Base-by-base conservation (phyloP, 2,888 invertebrate genomes). In the Apamea sordens region DNA sequence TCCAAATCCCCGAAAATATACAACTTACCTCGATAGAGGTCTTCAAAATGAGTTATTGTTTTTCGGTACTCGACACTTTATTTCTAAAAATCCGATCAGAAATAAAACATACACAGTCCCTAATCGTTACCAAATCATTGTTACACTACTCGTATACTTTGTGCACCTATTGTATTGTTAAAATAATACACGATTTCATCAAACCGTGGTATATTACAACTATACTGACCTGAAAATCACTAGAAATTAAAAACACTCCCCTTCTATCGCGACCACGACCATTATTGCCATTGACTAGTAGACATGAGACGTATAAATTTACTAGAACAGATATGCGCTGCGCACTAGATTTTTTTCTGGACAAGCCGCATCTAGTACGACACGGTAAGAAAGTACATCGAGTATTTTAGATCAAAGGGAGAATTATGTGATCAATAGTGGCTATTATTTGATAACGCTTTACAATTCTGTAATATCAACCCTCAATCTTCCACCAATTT, bases 231-330 rank as follows among this genome's bases (percentile, higher is more conserved):
- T 88, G 88, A 81, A 89, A 89, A 88, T 89, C 86, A 90, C 91
- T 88, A 91, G 83, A 91, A 89, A 90, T 88, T 87, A 89, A 88
- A 90, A 91, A 91, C 91, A 91, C 92, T 91, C 89, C 89, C 89
- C 88, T 88, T 86, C 83, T 85, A 80, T 73, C 84, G 78, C 87
- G 79, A 89, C 85, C 80, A 88, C 85, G 82, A 90, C 91, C 90
- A 90, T 89, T 80, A 90, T 89, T 80, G 76, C 77, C 82, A 59
- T 32, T 75, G 75, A 75, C 36, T 64, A 64, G 21, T 63, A 32
- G 10, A 21, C 64, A 10, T 32, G 63, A 63, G 18, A 32, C 32
- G 63, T 63, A 63, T 53, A 53, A 53, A 56, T 32, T 32, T 32
- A 63, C 32, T 36, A 28, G 32, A 64, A 36, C 32, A 36, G 36